Base-by-base conservation (phyloP, 37 sponge, comb jelly and placozoan species). In the Ephydatia muelleri region DNA sequence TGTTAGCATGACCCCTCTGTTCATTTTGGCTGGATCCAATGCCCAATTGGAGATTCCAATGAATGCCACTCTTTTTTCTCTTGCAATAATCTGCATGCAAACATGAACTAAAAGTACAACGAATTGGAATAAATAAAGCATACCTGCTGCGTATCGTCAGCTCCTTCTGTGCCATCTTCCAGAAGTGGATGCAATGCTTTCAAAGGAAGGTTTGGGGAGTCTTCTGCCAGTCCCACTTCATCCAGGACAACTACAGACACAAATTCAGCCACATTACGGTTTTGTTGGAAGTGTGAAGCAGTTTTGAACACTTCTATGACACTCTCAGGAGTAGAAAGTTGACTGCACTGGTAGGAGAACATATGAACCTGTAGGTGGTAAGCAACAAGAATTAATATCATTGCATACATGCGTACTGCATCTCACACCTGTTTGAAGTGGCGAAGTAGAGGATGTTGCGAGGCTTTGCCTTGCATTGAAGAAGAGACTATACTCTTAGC, bases 201-300 rank as follows among this genome's bases (percentile, higher is more conserved):
- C 36, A 97, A 83, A 0, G 96, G 96, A 43, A 97, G 86, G 67
- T 85, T 91, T 2, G 96, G 93, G 25, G 98, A 97, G 79, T 97
- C 98, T 68, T 97, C 98, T 47, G 98, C 98, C 65, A 97, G 82
- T 14, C 98, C 98, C 23, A 97, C 96, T 73, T 97, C 98, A 80
- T 97, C 98, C 73, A 96, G 80, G 27, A 96, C 97, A 12, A 96
- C 97, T 23, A 90, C 85, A 39, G 95, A 87, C 79, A 96, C 91
- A 80, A 88, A 83, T 49, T 79, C 70, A 30, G 13, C 87, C 13
- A 32, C 81, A 65, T 92, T 84, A 25, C 82, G 89, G 3, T 92
- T 89, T n/a, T 37, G 71, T 77, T 95, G 95, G 66, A 89, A 85
- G 19, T 40, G 76, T 81, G 82, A 49, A 28, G 93, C 93, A 38